Evolutionary conservation across 2,888 invertebrate species (phyloP).

Genomic region (Drosophila lacicola): DNA sequence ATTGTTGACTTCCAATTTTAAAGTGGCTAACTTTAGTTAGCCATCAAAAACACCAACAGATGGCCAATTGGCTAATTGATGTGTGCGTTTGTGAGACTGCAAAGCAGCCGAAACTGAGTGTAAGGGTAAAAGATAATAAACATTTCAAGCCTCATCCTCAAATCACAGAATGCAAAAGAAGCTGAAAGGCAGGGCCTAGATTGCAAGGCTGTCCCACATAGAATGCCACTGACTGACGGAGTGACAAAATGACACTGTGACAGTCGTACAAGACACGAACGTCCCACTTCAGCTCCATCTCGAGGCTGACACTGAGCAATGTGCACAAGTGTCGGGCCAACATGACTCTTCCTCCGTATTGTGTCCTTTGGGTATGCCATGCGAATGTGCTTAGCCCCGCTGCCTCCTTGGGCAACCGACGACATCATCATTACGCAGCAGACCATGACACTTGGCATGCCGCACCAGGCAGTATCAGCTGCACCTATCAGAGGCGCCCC

Average conservation of each 20-base stretch:
- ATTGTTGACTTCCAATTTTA: constrained; percentile 10
- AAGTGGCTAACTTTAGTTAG: constrained; percentile 1
- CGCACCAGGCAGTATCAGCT: constrained; percentile 4
- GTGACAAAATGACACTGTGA: constrained; percentile 27
- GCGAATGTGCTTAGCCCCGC: background rate
- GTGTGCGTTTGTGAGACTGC: constrained; percentile 10
- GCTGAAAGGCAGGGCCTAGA: background rate
- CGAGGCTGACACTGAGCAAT: constrained; percentile 46
- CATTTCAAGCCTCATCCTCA: constrained; percentile 9
- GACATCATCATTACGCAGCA: constrained; percentile 31
- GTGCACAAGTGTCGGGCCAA: constrained; percentile 36
- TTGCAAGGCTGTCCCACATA: constrained; percentile 23
- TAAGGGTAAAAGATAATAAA: constrained; percentile 1
- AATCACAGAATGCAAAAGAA: constrained; percentile 8
- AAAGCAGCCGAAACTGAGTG: background rate
- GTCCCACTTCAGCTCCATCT: constrained; percentile 11
- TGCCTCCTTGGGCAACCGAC: background rate
- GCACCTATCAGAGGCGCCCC: background rate
- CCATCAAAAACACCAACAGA: background rate
- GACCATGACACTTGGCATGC: constrained; percentile 19
- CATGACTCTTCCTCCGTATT: constrained; percentile 10
- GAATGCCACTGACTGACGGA: constrained; percentile 18
- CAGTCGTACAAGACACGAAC: constrained; percentile 28
- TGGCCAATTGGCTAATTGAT: constrained; percentile 39
- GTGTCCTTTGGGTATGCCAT: constrained; percentile 10